Conservation (phyloP, 2,888 invertebrate species). For the Aquatica leii region DNA sequence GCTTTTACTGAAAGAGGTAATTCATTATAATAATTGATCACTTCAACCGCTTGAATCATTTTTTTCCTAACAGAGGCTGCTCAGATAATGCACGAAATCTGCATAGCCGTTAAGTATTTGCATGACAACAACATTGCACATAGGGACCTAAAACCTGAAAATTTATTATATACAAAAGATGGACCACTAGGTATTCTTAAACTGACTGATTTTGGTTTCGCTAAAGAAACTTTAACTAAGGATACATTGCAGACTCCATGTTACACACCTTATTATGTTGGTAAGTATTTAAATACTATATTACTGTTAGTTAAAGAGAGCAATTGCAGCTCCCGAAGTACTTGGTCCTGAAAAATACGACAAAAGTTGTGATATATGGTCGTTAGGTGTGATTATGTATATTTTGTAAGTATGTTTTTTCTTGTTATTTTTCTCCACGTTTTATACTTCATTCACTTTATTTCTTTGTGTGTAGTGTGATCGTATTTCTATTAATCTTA, state of each 20-base stretch:
- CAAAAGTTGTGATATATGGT: conserved; percentile 99
- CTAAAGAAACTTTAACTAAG: conserved; percentile 88
- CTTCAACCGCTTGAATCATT: background rate
- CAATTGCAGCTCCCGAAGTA: conserved; percentile 71
- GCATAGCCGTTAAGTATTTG: conserved; percentile 91
- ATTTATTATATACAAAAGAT: conserved; percentile 86
- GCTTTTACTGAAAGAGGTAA: conserved; percentile 95
- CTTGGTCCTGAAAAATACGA: conserved; percentile 97
- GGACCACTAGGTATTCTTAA: conserved; percentile 85
- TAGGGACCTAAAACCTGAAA: conserved; percentile 97
- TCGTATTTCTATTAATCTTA: too few relatives aligned
- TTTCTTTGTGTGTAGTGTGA: too few relatives aligned
- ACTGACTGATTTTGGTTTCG: conserved; percentile 99
- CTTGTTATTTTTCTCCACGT: background rate
- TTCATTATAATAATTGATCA: background rate
- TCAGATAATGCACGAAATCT: conserved; percentile 95
- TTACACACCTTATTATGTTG: conserved; percentile 99
- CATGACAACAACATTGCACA: conserved; percentile 97
- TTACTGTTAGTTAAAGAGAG: too few relatives aligned
- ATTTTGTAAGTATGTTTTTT: conserved; percentile 75
- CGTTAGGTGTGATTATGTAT: conserved; percentile 98
- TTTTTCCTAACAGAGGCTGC: conserved; percentile 76
- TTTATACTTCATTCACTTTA: too few relatives aligned
- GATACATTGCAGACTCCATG: conserved; percentile 97
- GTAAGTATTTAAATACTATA: conserved; percentile 61